Evolutionary conservation across 2,797 vertebrate genomes (phyloP).

Genomic region (Ctenopoma multispine): DNA sequence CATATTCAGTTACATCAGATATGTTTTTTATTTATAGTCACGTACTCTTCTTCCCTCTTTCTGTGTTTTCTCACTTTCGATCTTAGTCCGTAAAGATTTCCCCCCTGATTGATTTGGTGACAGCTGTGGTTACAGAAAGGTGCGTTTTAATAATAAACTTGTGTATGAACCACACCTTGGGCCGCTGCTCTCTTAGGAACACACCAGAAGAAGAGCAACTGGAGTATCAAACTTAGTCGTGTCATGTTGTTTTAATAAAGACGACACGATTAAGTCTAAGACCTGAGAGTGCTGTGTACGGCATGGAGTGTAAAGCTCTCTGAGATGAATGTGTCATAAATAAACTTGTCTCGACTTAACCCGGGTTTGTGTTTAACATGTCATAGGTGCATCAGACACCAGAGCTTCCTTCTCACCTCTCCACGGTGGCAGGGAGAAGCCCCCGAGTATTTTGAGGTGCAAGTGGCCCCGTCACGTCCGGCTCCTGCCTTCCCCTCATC

Average conservation of each 20-base stretch:
- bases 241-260: too few relatives aligned
- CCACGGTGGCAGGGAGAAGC: constrained; percentile 92
- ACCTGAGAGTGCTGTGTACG: not conserved
- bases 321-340: not conserved
- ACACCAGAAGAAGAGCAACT: not conserved
- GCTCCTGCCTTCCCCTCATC: constrained; percentile 85
- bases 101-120: not conserved
- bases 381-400: not conserved
- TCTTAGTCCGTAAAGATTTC: not conserved
- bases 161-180: not conserved
- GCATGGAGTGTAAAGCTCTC: not conserved
- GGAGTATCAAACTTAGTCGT: not conserved
- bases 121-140: not conserved
- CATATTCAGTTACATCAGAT: too few relatives aligned
- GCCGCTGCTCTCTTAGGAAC: not conserved
- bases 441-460: constrained; percentile 94
- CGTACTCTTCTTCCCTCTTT: not conserved
- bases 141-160: not conserved
- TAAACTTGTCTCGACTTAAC: not conserved
- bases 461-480: constrained; percentile 79
- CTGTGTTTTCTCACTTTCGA: too few relatives aligned
- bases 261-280: not conserved
- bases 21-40: too few relatives aligned
- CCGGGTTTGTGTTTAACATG: not conserved
- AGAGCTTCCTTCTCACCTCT: constrained; percentile 88